A percentile compares a stretch with the other conserved stretches of the same genome.
These are phyloP conservation scores for Urechis unicinctus DNA, from an alignment of 2,888 invertebrate species.

Conservation along the genomic window DNA sequence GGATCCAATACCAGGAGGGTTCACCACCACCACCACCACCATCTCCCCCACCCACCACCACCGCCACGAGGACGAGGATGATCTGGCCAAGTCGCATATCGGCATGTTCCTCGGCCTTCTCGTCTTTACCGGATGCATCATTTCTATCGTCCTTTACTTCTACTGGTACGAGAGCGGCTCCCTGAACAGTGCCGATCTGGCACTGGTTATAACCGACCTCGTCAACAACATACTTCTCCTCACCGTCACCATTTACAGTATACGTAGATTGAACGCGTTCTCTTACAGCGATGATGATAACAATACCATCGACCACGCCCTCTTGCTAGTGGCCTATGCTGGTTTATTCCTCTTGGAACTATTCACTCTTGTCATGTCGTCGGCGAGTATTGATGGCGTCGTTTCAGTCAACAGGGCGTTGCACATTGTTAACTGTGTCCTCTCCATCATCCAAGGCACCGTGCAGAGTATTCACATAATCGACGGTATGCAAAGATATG, in stretches of 20 bases:
- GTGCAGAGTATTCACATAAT: neutral
- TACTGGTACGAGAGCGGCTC: slow-evolving; percentile 32
- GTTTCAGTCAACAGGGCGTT: neutral
- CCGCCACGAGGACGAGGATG: slow-evolving; percentile 21
- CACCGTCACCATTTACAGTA: neutral
- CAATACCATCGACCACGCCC: slow-evolving; percentile 58
- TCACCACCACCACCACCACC: too few relatives aligned
- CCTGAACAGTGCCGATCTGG: neutral
- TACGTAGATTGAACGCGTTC: too few relatives aligned
- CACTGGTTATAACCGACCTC: slow-evolving; percentile 21
- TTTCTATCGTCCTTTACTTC: slow-evolving; percentile 44
- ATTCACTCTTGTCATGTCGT: slow-evolving; percentile 20
- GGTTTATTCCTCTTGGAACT: slow-evolving; percentile 69
- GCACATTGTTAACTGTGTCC: neutral
- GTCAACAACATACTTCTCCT: neutral
- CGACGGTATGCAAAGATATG: neutral
- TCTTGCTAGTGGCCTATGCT: slow-evolving; percentile 85
- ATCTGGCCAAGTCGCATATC: slow-evolving; percentile 52
- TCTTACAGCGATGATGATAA: neutral
- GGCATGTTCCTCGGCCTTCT: slow-evolving; percentile 51
- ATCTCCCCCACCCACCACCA: too few relatives aligned
- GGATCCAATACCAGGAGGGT: too few relatives aligned
- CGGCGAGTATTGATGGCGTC: neutral
- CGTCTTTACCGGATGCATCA: slow-evolving; percentile 44
- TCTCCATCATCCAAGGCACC: neutral